A percentile compares a stretch with the other conserved stretches of the same genome.
Conservation (phyloP, 1,140 invertebrate genomes). For the Ruditapes philippinarum region DNA sequence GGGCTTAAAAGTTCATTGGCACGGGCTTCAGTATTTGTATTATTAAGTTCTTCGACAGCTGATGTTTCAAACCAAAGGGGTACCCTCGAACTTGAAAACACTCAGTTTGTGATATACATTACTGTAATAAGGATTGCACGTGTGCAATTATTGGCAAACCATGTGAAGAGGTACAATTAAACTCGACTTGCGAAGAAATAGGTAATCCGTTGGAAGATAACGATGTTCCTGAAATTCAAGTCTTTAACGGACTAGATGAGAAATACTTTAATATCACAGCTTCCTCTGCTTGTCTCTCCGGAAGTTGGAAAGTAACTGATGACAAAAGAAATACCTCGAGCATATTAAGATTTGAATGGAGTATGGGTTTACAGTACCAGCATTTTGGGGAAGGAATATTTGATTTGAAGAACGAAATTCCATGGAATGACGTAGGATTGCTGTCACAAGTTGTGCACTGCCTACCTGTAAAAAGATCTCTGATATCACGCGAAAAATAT, state of each 20-base stretch:
- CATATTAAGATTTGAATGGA: too few relatives aligned
- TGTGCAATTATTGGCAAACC: constrained; percentile 17
- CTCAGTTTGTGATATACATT: constrained; percentile 39
- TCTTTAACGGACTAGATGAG: background rate
- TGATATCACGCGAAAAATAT: too few relatives aligned
- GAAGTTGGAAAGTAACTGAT: background rate
- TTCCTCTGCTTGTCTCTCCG: too few relatives aligned
- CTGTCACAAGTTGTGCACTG: constrained; percentile 11
- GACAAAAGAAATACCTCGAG: background rate
- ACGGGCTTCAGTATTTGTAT: background rate
- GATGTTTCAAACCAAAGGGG: too few relatives aligned
- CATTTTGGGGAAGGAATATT: constrained; percentile 8
- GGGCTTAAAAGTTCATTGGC: too few relatives aligned
- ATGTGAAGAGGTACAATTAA: background rate
- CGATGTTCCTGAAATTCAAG: background rate
- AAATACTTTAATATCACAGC: background rate
- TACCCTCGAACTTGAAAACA: constrained; percentile 36
- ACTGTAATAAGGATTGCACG: constrained; percentile 44
- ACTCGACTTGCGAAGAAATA: too few relatives aligned
- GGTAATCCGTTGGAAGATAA: too few relatives aligned
- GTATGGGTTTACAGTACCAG: constrained; percentile 14
- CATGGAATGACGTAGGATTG: too few relatives aligned
- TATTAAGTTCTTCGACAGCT: background rate
- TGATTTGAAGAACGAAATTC: too few relatives aligned
- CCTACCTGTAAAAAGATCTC: background rate